A percentile compares a stretch with the other conserved stretches of the same genome.
Evolutionary conservation across 1,140 invertebrate genomes (phyloP).

Genomic region (Chrysoperla carnea): DNA sequence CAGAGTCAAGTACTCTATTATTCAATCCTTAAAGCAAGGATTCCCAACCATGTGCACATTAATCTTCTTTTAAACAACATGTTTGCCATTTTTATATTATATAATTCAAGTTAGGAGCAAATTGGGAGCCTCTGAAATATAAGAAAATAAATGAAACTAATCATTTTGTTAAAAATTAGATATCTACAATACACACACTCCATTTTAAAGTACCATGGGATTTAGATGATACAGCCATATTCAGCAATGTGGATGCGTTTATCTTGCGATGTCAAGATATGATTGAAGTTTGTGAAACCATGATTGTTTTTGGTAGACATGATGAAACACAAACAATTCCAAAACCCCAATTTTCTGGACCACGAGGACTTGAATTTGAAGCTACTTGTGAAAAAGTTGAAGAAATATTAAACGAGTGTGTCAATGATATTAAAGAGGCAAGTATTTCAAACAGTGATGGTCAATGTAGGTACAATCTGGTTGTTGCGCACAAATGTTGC

Average conservation of each 20-base stretch:
- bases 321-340: slow-evolving; percentile 40
- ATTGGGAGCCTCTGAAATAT: too few species aligned
- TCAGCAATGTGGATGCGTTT: slow-evolving; percentile 72
- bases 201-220: slow-evolving; percentile 35
- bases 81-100: too few species aligned
- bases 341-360: slow-evolving; percentile 41
- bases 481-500: neutral
- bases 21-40: too few species aligned
- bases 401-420: slow-evolving; percentile 46
- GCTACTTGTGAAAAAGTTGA: slow-evolving; percentile 54
- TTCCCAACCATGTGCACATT: too few species aligned
- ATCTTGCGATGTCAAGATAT: slow-evolving; percentile 68
- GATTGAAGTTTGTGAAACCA: slow-evolving; percentile 62
- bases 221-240: slow-evolving; percentile 57
- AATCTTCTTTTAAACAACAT: too few species aligned
- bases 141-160: too few species aligned
- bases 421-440: slow-evolving; percentile 35
- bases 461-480: neutral
- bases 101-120: too few species aligned
- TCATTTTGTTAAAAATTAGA: slow-evolving; percentile 3
- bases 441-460: too few species aligned
- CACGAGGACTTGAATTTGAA: slow-evolving; percentile 50
- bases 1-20: too few species aligned
- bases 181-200: slow-evolving; percentile 12
- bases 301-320: slow-evolving; percentile 55